A percentile compares a stretch with the other conserved stretches of the same genome.
These are phyloP conservation scores for Orthosia gothica DNA, from an alignment of 2,888 invertebrate species.

Conservation along the genomic window DNA sequence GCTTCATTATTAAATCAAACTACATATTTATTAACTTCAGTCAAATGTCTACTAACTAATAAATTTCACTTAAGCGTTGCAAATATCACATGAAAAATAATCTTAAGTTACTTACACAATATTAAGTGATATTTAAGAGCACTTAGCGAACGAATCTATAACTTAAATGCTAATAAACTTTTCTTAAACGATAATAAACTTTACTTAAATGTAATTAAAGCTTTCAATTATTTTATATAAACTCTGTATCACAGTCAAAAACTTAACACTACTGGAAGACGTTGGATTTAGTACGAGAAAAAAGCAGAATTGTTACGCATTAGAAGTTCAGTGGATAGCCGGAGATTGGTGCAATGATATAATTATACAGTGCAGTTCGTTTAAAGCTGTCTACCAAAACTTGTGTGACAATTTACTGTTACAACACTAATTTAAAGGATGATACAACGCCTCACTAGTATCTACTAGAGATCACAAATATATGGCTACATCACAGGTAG, in stretches of 20 bases:
- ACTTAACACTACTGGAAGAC: conserved; percentile 88
- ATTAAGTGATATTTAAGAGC: conserved; percentile 48
- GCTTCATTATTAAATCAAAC: conserved; percentile 68
- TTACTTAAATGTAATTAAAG: conserved; percentile 84
- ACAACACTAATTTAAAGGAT: conserved; percentile 80
- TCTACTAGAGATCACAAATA: conserved; percentile 67
- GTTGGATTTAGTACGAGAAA: conserved; percentile 76
- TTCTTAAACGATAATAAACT: conserved; percentile 75
- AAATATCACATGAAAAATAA: conserved; percentile 64
- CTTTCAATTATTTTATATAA: conserved; percentile 75
- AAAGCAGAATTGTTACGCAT: conserved; percentile 65
- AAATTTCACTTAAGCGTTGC: conserved; percentile 49
- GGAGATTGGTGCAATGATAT: conserved; percentile 84
- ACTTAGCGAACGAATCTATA: conserved; percentile 40
- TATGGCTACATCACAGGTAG: conserved; percentile 73
- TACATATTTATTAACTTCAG: conserved; percentile 3
- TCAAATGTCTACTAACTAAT: conserved; percentile 30
- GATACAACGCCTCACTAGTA: conserved; percentile 71
- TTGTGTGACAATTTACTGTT: conserved; percentile 85
- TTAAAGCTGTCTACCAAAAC: conserved; percentile 92
- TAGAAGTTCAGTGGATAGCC: conserved; percentile 80
- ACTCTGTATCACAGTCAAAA: conserved; percentile 86
- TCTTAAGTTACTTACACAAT: conserved; percentile 44
- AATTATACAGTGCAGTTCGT: conserved; percentile 88
- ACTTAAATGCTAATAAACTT: conserved; percentile 65